Evolutionary conservation across 2,888 invertebrate species (phyloP), one percentile per base, ranked within the genome.

Genomic region (Ecliptopera silaceata): DNA sequence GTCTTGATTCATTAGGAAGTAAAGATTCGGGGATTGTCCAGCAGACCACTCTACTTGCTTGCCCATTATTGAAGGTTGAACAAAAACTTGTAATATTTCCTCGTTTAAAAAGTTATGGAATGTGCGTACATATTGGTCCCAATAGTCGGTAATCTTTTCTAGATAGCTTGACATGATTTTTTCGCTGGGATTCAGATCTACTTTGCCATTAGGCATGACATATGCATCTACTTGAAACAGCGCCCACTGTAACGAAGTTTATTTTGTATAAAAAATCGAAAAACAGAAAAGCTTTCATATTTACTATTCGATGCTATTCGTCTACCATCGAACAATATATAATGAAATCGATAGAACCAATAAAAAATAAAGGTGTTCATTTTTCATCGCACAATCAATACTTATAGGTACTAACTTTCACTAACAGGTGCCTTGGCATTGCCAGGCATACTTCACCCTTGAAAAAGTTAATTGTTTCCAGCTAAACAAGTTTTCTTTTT

Each of bases 1-100:
- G 78, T 97, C 96, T 62, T 94, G 93, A 50, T 93, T 92, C 75
- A 97, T 88, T 48, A 96, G 92, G 68, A 94, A 94, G 36, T 92
- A 87, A 29, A 97, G 84, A 59, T 94, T 93, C 0, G 97, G 97
- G 0, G 96, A 94, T 22, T 92, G 90, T 1, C 96, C 96, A 52
- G 95, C 95, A 0, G 95, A 93, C 77, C 95, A 93, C 39, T 96
- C 95, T 67, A 97, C 96, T 72, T 94, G 93, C 71, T 96, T 95
- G 13, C 95, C 95, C 92, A 97, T 96, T 61, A 97, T 95, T 13
- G 95, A 93, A 0, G 97, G 97, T 93, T 95, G 94, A 2, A 96
- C 96, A 70, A 97, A 97, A 48, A 94, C 93, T 69, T 93, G 91
- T 70, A 95, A 94, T 17, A 91, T 80, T 1, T 93, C 86, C 69